A percentile compares a stretch with the other conserved stretches of the same genome.
Evolutionary conservation across 2,888 invertebrate genomes (phyloP).

Genomic region (Agonopterix heracliana): DNA sequence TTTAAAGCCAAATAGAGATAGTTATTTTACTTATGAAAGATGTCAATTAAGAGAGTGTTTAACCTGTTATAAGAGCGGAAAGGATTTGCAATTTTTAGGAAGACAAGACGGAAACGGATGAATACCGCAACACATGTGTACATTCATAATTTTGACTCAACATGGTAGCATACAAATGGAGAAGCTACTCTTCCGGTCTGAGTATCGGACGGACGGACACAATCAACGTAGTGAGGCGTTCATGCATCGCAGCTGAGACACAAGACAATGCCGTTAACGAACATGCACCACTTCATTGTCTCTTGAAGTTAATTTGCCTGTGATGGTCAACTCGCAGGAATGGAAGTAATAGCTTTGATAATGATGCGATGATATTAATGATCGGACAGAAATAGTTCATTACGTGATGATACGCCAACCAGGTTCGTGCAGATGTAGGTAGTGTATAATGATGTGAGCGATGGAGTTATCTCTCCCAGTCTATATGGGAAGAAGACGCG

Average conservation of each 20-base stretch:
- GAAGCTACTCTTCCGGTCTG: constrained; percentile 20
- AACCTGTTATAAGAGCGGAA: not conserved
- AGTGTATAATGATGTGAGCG: constrained; percentile 46
- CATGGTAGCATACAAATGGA: constrained; percentile 18
- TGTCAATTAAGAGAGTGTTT: no score
- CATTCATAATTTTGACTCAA: constrained; percentile 6
- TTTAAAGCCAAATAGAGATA: constrained; percentile 14
- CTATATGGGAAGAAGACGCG: constrained; percentile 53
- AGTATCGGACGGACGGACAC: constrained; percentile 24
- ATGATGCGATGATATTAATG: constrained; percentile 52
- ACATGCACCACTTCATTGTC: constrained; percentile 52
- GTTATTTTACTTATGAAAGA: no score
- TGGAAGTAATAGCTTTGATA: constrained; percentile 41
- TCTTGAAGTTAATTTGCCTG: constrained; percentile 35
- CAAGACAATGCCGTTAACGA: constrained; percentile 35
- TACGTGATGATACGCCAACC: constrained; percentile 41
- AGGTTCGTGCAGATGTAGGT: constrained; percentile 59
- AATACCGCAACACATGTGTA: constrained; percentile 3
- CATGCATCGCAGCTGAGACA: constrained; percentile 47
- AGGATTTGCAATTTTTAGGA: constrained; percentile 11
- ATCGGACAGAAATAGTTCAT: constrained; percentile 38
- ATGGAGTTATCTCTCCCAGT: constrained; percentile 59
- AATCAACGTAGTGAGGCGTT: constrained; percentile 33
- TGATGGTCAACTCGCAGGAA: constrained; percentile 34
- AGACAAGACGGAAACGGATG: constrained; percentile 19